These are phyloP conservation scores for Lasioglossum villosulum DNA, from an alignment of 2,888 invertebrate genomes.

Conservation along the genomic window DNA sequence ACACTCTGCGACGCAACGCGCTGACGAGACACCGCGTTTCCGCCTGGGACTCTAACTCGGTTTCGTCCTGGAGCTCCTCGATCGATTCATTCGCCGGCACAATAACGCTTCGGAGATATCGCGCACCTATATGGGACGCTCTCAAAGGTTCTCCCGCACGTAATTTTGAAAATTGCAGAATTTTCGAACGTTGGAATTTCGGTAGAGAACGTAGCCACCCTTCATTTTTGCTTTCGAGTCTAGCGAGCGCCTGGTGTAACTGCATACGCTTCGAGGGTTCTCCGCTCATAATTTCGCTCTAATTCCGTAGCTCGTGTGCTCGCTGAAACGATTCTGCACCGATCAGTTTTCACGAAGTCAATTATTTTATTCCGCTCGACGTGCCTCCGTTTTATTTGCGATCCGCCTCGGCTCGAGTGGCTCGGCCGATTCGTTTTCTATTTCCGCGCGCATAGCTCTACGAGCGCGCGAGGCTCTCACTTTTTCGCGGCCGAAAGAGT, in stretches of 20 bases:
- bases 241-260: neutral
- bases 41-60: slow-evolving; percentile 77
- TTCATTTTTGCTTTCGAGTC: neutral
- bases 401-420: slow-evolving; percentile 1
- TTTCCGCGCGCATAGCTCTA: neutral
- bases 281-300: neutral
- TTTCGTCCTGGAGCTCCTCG: slow-evolving; percentile 77
- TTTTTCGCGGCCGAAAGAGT: slow-evolving; percentile 6
- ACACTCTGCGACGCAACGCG: slow-evolving; percentile 76
- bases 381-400: slow-evolving; percentile 16
- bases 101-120: slow-evolving; percentile 68
- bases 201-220: neutral
- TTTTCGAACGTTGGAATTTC: neutral
- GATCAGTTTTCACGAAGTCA: slow-evolving; percentile 14
- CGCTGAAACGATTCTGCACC: neutral
- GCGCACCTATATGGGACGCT: slow-evolving; percentile 72
- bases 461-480: slow-evolving; percentile 2
- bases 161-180: neutral
- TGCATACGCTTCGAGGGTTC: slow-evolving; percentile 71
- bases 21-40: slow-evolving; percentile 73
- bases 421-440: slow-evolving; percentile 28
- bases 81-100: slow-evolving; percentile 75
- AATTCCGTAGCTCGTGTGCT: neutral
- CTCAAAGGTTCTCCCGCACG: slow-evolving; percentile 68
- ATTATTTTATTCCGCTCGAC: slow-evolving; percentile 21